Evolutionary conservation across 2,888 invertebrate species (phyloP).

Genomic region (Schizaphis graminum): DNA sequence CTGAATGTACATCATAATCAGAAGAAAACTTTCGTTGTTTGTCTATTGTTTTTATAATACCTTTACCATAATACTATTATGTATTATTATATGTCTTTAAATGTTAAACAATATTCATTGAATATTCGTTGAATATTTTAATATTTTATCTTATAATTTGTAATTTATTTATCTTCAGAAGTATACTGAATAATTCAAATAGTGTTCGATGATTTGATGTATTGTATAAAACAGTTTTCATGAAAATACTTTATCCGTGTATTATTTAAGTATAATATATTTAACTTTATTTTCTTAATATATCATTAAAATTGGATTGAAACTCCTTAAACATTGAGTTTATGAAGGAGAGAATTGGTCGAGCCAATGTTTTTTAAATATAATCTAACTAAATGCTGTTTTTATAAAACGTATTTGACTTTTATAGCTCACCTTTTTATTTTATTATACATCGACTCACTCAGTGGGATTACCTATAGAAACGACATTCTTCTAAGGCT

Average conservation of each 20-base stretch:
- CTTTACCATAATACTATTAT: background rate
- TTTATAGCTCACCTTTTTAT: background rate
- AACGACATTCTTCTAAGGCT: background rate
- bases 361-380: background rate
- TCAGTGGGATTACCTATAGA: background rate
- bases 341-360: background rate
- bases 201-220: background rate
- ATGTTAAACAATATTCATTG: no score
- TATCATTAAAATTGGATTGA: background rate
- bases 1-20: background rate
- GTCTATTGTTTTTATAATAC: background rate
- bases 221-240: background rate
- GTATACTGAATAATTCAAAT: background rate
- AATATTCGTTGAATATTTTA: background rate
- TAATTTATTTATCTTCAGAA: background rate
- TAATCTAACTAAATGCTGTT: background rate
- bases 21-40: background rate
- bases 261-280: background rate
- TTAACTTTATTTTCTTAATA: background rate
- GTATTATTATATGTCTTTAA: background rate
- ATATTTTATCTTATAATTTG: background rate
- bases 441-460: background rate
- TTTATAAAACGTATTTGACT: background rate
- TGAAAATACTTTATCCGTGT: background rate
- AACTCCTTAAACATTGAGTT: background rate